Base-by-base conservation (phyloP, 2,113 vertebrate species). In the Athene noctua region DNA sequence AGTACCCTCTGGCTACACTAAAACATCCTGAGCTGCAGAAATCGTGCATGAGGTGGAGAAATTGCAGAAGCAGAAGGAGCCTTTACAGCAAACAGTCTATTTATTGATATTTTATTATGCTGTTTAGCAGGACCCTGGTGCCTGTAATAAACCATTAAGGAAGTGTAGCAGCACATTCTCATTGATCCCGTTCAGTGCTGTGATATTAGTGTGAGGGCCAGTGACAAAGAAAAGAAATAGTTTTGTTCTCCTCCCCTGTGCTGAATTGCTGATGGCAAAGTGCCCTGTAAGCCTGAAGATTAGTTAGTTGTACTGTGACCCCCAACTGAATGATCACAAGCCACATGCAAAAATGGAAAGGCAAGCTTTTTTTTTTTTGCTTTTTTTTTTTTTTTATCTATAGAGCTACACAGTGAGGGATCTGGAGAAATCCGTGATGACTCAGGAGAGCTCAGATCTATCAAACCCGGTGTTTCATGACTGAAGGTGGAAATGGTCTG, bases 61-160 rank as follows among this genome's bases (percentile, higher is more conserved):
- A 63, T 38, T 79, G 80, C 79, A 57, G 83, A 67, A 86, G 84
- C 73, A 91, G 61, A 59, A 89, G 87, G 89, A 96, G 81, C 70
- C 79, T 71, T 80, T 89, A 23, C 59, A 77, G 94, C 91, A 77
- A 91, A 65, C 15, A 75, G 26, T 82, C 86, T 65, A 94, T 82
- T 97, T 96, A 97, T 91, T 87, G 96, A 89, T 94, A 96, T 97
- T 97, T 97, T 96, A 96, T 96, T 94, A 92, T 51, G 77, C 95
- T 94, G 58, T 91, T 97, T 95, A 96, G 95, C 82, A 90, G 77
- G 84, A 91, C 94, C 79, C 85, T n/a, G 72, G 91, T 91, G 95
- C 85, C 92, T 94, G 72, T 96, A 97, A 97, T 97, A 95, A 96
- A 97, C 94, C 94, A 80, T 65, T 96, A 96, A 95, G 92, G 94